Evolutionary conservation across 2,113 vertebrate species (phyloP), one percentile per base, ranked within the genome.

Genomic region (Pseudolaguvia tuberculata): DNA sequence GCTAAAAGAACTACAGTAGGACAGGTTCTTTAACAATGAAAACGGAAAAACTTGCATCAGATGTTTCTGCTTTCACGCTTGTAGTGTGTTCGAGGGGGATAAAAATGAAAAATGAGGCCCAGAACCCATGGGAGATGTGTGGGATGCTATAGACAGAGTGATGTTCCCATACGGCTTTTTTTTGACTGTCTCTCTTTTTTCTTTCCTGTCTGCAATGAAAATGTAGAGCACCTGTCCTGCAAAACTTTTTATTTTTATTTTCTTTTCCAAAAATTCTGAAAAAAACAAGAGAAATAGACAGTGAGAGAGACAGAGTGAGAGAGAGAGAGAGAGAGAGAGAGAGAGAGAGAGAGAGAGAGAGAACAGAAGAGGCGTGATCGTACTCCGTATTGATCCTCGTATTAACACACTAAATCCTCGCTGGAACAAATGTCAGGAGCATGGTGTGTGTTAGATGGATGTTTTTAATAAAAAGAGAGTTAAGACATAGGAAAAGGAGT

Each of bases 381-480:
- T 69, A 67, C 53, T 65, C 31, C 31, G 17, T 69, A 85, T 83
- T 85, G 85, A 90, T 87, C 80, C 62, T 80, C 58, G 52, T 76
- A 83, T 87, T 85, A 85, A 82, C 72, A 35, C 73, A 72, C 11
- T 53, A 63, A 82, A 80, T 52, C 70, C 82, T 78, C 69, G 72
- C 70, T 35, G 3, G 78, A 88, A 81, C 86, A 84, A 82, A 87
- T 87, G 86, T 87, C 79, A 83, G 62, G 50, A 72, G 51, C 13
- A 25, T 45, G 78, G 58, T 79, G 83, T 85, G 79, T 78, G 82
- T 63, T 70, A 79, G 78, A 83, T 81, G 84, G 85, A 86, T 84
- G 80, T 73, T 84, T 85, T 87, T 85, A 86, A 88, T 87, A 85
- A 77, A 87, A 87, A 75, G 48, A 67, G 74, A 71, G 85, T 83